Evolutionary conservation across 2,888 invertebrate species (phyloP).

Genomic region (Andrena bicolor): DNA sequence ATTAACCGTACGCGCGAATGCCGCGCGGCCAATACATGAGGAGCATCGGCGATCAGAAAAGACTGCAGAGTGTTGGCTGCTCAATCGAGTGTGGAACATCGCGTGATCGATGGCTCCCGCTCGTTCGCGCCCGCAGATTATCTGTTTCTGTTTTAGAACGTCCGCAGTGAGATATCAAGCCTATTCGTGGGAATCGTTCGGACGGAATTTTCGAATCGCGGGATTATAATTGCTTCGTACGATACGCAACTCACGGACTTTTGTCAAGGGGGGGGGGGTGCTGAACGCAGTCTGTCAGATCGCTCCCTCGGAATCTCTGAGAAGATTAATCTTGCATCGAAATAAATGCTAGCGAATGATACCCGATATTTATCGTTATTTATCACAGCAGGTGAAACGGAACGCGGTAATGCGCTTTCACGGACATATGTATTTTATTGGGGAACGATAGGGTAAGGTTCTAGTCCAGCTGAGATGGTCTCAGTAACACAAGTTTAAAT

Average conservation of each 20-base stretch:
- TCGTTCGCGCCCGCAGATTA: slow-evolving; percentile 42
- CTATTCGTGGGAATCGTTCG: slow-evolving; percentile 21
- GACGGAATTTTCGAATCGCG: slow-evolving; percentile 11
- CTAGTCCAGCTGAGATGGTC: too few species aligned
- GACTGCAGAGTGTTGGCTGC: slow-evolving; percentile 32
- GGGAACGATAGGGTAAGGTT: too few species aligned
- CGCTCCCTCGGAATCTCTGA: not conserved
- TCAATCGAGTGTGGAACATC: slow-evolving; percentile 35
- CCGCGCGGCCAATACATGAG: not conserved
- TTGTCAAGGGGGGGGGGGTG: not conserved
- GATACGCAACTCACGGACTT: not conserved
- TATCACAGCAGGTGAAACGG: not conserved
- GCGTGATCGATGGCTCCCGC: slow-evolving; percentile 50
- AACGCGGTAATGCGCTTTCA: too few species aligned
- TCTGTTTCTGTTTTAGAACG: slow-evolving; percentile 31
- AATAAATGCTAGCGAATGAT: not conserved
- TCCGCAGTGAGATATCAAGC: not conserved
- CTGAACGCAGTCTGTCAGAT: not conserved
- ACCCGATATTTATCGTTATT: not conserved
- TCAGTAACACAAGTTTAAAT: too few species aligned
- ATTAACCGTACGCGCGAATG: slow-evolving; percentile 25
- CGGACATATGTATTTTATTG: too few species aligned
- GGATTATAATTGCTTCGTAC: not conserved
- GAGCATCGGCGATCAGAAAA: slow-evolving; percentile 26
- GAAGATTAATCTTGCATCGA: not conserved